Evolutionary conservation across 2,113 vertebrate species (phyloP), one percentile per base, ranked within the genome.

Genomic region (Oreochromis aureus): DNA sequence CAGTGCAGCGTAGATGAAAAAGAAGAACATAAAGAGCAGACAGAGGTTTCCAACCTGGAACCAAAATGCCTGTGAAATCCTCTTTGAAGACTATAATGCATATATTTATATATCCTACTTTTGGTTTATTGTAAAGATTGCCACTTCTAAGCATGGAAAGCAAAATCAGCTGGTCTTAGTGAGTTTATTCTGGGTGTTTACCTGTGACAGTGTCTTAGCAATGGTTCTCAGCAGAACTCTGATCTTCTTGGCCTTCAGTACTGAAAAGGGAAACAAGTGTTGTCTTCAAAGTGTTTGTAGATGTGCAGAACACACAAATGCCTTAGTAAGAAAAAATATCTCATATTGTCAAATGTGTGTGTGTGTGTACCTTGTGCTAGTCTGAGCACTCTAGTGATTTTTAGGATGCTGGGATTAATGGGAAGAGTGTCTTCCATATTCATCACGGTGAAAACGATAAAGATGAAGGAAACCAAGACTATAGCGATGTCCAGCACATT

Each of bases 1-100:
- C 86, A 99, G 96, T 53, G 97, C 98, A 86, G 98, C 97, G 87
- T 98, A 99, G 96, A 98, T 98, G 96, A 98, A 98, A 95, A 99
- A 98, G 95, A 98, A 97, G 89, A 99, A 97, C 96, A 97, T 97
- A 83, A 98, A 98, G 95, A 98, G 97, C 53, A 99, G 96, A 86
- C 98, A 97, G 80, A 98, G 97, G 94, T 98, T 98, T 92, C 97
- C 98, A 94, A 98, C 98, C 98, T 99, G 95, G 19, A 91, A 79
- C 73, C 8, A 44, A 86, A 54, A 76, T n/a, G 51, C 63, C 51
- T 84, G 63, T 69, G 51, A 83, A 53, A 12, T 48, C 19, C 12
- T 18, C 46, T 51, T 3, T 15, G 30, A 63, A 7, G 44, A 27
- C 16, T 27, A 58, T 7, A 58, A 27, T 44, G 2, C n/a, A 12